phyloP scores from a whole-genome alignment of 2,113 vertebrate genomes.

The Menidia beryllina region DNA sequence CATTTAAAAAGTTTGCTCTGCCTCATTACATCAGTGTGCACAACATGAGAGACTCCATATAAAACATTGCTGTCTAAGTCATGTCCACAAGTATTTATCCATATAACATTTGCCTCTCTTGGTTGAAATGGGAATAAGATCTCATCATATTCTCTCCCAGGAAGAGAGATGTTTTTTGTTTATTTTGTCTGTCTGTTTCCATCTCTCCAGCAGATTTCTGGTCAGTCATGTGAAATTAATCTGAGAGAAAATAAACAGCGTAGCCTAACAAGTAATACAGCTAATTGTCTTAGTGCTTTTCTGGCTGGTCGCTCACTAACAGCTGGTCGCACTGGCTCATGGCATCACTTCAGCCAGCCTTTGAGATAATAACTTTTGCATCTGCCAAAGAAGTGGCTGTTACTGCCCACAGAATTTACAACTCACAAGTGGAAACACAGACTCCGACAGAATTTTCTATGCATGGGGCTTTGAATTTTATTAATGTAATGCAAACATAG shows the following conservation, averaged over 20 bases:
- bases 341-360: conserved; percentile 93
- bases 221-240: conserved; percentile 92
- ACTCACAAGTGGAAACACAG: conserved; percentile 96
- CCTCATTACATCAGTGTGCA: conserved; percentile 16
- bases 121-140: conserved; percentile 26
- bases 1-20: conserved; percentile 31
- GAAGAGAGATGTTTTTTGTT: conserved; percentile 48
- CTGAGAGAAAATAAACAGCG: conserved; percentile 94
- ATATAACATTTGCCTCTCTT: conserved; percentile 33
- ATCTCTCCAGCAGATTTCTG: conserved; percentile 64
- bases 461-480: conserved; percentile 99
- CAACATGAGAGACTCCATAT: conserved; percentile 43
- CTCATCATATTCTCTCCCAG: conserved; percentile 51
- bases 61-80: conserved; percentile 34
- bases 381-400: conserved; percentile 90
- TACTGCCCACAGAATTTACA: conserved; percentile 98
- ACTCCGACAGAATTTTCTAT: conserved; percentile 96
- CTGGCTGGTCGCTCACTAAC: conserved; percentile 91
- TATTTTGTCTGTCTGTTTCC: conserved; percentile 52
- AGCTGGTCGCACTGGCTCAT: conserved; percentile 96
- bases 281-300: conserved; percentile 92
- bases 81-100: conserved; percentile 35
- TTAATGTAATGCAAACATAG: conserved; percentile 99
- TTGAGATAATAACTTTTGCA: conserved; percentile 99
- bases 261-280: conserved; percentile 93